A percentile compares a stretch with the other conserved stretches of the same genome.
Evolutionary conservation across 2,113 vertebrate species (phyloP).

Genomic region (Nothocercus julius): DNA sequence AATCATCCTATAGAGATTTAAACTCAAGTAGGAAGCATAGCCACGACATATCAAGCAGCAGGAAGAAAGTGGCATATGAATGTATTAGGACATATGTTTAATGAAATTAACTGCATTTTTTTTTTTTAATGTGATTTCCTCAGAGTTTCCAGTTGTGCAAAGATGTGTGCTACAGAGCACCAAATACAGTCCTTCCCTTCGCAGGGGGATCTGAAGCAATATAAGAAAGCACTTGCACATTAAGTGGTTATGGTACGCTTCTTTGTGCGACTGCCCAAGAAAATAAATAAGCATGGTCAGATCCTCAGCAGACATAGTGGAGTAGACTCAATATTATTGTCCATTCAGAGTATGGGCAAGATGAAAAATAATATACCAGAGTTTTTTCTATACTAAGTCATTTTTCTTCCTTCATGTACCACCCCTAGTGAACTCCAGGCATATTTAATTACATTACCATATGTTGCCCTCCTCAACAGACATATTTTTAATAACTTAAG

Average conservation of each 20-base stretch:
- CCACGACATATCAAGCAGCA: not conserved
- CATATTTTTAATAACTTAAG: slow-evolving; percentile 21
- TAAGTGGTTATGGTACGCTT: not conserved
- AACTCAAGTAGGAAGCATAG: not conserved
- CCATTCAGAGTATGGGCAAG: not conserved
- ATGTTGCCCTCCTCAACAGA: not conserved
- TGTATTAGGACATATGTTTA: not conserved
- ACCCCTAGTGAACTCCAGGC: slow-evolving; percentile 25
- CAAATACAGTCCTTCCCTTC: not conserved
- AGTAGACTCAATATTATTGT: slow-evolving; percentile 15
- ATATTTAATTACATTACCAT: slow-evolving; percentile 44
- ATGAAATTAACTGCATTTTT: not conserved
- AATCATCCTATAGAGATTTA: not conserved
- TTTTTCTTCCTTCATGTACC: not conserved
- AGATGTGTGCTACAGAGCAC: not conserved
- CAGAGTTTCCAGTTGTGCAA: not conserved
- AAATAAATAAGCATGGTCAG: not conserved
- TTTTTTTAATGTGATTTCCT: not conserved
- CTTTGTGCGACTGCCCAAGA: not conserved
- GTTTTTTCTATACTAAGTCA: not conserved
- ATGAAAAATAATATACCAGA: not conserved
- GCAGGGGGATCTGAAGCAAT: not conserved
- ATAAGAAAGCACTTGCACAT: not conserved
- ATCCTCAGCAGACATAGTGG: not conserved
- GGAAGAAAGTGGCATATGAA: not conserved